Percentiles rank a stretch among this genome's conserved stretches.
These are phyloP conservation scores for Orycteropus afer DNA, from an alignment of 2,113 vertebrate species.

Conservation along the genomic window DNA sequence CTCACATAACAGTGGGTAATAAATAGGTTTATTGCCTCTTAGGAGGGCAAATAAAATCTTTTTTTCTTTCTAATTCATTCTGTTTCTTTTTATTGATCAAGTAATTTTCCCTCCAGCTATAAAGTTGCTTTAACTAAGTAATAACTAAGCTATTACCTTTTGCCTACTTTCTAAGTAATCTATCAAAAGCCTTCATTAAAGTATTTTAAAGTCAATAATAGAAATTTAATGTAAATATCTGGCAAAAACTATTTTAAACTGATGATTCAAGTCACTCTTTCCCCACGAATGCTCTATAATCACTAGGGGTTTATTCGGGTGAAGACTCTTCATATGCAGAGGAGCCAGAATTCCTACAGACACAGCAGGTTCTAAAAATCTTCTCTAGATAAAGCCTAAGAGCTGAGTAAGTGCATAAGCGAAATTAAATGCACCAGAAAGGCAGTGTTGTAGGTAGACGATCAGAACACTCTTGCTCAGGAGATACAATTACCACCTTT, in stretches of 20 bases:
- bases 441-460: neutral
- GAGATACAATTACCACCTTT: neutral
- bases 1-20: neutral
- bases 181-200: neutral
- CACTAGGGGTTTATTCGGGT: neutral
- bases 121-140: conserved; percentile 22
- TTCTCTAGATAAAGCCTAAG: neutral
- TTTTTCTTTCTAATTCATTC: conserved; percentile 19
- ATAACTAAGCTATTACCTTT: conserved; percentile 9
- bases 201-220: neutral
- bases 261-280: neutral
- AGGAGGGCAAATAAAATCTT: neutral
- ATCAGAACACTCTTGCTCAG: neutral
- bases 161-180: neutral
- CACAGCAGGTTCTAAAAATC: neutral
- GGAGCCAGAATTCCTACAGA: conserved; percentile 4
- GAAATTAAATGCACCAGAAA: neutral
- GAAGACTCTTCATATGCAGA: neutral
- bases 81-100: conserved; percentile 28
- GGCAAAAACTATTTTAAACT: conserved; percentile 49
- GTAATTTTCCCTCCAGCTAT: conserved; percentile 14
- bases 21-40: neutral
- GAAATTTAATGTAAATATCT: neutral
- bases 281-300: conserved; percentile 11
- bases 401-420: neutral